Percentiles rank a stretch among this genome's conserved stretches.
phyloP scores from a whole-genome alignment of 2,797 vertebrate genomes.

The Rhynchotus rufescens region DNA sequence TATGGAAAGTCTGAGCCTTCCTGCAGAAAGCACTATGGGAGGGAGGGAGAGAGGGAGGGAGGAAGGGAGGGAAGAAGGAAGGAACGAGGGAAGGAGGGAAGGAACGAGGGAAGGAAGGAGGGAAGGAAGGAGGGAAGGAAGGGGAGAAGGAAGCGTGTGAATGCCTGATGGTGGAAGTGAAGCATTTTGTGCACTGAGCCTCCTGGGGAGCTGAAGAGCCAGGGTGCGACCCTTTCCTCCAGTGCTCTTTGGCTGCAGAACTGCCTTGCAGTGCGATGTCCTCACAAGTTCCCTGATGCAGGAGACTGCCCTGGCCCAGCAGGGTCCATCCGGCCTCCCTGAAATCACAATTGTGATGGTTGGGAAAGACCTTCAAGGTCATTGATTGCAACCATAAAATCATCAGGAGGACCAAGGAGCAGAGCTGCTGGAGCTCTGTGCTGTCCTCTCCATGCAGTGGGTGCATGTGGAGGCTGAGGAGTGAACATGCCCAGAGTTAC shows the following conservation, averaged over 20 bases:
- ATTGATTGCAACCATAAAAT: too few species aligned
- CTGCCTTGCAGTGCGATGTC: background rate
- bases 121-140: background rate
- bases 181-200: background rate
- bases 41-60: background rate
- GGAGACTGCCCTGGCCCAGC: background rate
- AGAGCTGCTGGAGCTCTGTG: background rate
- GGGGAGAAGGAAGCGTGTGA: background rate
- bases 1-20: background rate
- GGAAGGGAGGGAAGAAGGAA: background rate
- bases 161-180: background rate
- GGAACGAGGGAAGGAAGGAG: background rate
- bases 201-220: background rate
- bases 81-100: background rate
- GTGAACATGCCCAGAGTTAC: background rate
- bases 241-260: background rate
- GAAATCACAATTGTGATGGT: background rate
- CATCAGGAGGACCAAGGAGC: background rate
- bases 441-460: background rate
- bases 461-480: background rate
- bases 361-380: too few species aligned
- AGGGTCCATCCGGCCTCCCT: fast-evolving
- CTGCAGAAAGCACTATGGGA: fast-evolving
- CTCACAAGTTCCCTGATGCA: background rate
- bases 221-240: background rate